Percentiles rank a stretch among this genome's conserved stretches.
These are phyloP conservation scores for Drosophila teissieri DNA, from an alignment of 1,140 invertebrate species.

Conservation along the genomic window DNA sequence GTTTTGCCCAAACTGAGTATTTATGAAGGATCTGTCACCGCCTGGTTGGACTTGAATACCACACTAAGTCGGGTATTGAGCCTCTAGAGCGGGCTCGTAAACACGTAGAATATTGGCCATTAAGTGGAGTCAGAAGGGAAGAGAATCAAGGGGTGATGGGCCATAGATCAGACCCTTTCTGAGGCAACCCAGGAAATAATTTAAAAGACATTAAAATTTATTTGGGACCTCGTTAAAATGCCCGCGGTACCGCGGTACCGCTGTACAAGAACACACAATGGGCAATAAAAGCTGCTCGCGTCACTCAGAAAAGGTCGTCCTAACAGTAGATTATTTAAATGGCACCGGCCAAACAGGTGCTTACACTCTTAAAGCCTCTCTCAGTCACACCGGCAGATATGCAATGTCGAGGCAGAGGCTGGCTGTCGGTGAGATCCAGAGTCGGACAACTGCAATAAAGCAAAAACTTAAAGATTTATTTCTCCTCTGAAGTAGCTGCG, in stretches of 20 bases:
- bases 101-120: conserved; percentile 66
- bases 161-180: conserved; percentile 63
- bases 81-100: conserved; percentile 47
- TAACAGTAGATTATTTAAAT: conserved; percentile 68
- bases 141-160: conserved; percentile 8
- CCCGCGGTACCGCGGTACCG: too few relatives aligned
- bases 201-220: conserved; percentile 81
- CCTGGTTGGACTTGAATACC: conserved; percentile 25
- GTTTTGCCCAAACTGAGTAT: conserved; percentile 31
- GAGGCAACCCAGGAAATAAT: conserved; percentile 63
- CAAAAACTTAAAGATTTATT: conserved; percentile 80
- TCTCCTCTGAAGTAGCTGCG: conserved; percentile 53
- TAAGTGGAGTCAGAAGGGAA: conserved; percentile 18
- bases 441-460: conserved; percentile 69
- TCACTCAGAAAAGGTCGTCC: conserved; percentile 34
- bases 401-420: conserved; percentile 48
- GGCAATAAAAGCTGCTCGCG: conserved; percentile 71
- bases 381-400: conserved; percentile 51
- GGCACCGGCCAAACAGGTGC: conserved; percentile 57
- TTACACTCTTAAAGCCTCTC: conserved; percentile 41
- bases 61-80: conserved; percentile 32
- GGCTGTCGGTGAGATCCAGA: conserved; percentile 3
- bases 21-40: conserved; percentile 25
- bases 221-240: conserved; percentile 76
- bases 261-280: conserved; percentile 62